These are phyloP conservation scores for Abrostola triplasia DNA, from an alignment of 2,888 invertebrate species.

Conservation along the genomic window DNA sequence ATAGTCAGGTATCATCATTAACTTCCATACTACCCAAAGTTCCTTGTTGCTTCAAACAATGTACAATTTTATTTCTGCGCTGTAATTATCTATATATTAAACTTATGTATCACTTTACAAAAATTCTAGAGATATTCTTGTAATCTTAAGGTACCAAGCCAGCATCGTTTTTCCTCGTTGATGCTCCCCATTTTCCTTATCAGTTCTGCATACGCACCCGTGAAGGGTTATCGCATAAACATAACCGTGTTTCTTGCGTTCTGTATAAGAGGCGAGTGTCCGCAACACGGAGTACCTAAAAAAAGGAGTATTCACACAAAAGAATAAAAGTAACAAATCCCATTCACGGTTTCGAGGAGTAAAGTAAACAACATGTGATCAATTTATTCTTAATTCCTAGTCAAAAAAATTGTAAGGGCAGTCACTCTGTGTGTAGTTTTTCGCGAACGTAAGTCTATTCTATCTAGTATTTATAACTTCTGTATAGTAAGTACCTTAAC, in stretches of 20 bases:
- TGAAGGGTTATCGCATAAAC: conserved; percentile 42
- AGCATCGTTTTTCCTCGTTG: conserved; percentile 28
- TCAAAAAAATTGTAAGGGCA: no score
- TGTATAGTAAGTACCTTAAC: no score
- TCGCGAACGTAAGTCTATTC: no score
- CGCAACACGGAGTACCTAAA: neutral
- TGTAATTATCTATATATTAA: no score
- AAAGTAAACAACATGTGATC: neutral
- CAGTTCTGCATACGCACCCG: conserved; percentile 12
- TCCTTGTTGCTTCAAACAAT: no score
- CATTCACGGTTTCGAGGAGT: neutral
- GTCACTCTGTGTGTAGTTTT: no score
- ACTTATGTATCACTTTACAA: no score
- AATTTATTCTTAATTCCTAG: no score
- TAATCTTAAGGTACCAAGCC: conserved; percentile 10
- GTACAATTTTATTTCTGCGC: no score
- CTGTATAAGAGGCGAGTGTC: neutral
- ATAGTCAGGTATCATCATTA: no score
- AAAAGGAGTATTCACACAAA: neutral
- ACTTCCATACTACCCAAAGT: no score
- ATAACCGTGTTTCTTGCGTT: conserved; percentile 23
- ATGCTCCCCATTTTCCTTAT: conserved; percentile 42
- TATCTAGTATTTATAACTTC: no score
- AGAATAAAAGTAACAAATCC: neutral
- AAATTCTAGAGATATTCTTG: neutral